phyloP scores from a whole-genome alignment of 2,113 vertebrate species.

The Notarius lentiginosus region DNA sequence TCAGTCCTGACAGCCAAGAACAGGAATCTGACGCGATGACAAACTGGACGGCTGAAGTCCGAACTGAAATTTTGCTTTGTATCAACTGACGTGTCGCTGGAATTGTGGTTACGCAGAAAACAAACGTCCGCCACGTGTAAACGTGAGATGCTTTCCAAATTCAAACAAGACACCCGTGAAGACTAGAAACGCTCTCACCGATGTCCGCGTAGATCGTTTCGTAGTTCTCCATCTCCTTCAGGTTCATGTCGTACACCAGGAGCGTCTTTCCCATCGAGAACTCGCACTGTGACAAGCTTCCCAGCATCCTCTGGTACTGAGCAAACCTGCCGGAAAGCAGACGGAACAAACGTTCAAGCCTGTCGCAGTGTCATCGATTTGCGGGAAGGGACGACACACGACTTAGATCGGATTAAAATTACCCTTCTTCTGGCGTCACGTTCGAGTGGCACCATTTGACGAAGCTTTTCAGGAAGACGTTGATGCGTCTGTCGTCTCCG shows the following conservation, averaged over 20 bases:
- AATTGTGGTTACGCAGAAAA: too few species aligned
- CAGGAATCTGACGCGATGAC: background rate
- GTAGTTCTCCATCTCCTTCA: conserved; percentile 98
- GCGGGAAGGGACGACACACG: too few species aligned
- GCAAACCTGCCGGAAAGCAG: conserved; percentile 75
- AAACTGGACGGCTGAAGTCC: too few species aligned
- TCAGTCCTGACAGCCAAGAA: background rate
- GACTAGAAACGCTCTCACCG: conserved; percentile 68
- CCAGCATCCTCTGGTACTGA: conserved; percentile 95
- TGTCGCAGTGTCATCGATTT: too few species aligned
- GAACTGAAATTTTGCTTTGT: background rate
- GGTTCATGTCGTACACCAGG: conserved; percentile 97
- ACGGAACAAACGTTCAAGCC: background rate
- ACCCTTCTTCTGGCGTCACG: conserved; percentile 92
- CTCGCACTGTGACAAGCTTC: conserved; percentile 91
- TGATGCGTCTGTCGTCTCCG: conserved; percentile 93
- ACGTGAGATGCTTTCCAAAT: background rate
- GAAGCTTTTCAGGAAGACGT: conserved; percentile 93
- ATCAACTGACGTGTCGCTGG: too few species aligned
- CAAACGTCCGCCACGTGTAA: background rate
- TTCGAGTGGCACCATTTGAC: conserved; percentile 91
- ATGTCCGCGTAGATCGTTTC: conserved; percentile 94
- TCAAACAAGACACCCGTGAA: background rate
- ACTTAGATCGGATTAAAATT: conserved; percentile 23
- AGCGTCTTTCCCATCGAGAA: conserved; percentile 98